Evolutionary conservation across 2,888 invertebrate species (phyloP).

Genomic region (Cataglyphis livida): DNA sequence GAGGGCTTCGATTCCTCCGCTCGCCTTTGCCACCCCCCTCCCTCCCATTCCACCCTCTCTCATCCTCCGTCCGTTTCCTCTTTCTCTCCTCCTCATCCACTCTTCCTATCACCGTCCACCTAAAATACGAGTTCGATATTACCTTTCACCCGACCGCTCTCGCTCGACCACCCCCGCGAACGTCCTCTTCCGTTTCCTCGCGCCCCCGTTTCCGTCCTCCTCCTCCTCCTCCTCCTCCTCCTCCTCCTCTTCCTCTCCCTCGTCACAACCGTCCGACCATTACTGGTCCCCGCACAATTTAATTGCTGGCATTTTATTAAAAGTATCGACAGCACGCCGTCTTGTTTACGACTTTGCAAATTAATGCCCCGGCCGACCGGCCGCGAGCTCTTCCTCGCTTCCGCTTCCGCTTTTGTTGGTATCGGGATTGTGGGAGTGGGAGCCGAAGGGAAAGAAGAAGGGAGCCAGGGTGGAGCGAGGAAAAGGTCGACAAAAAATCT

Average conservation of each 20-base stretch:
- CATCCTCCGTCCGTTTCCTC: constrained; percentile 46
- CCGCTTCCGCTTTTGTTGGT: constrained; percentile 66
- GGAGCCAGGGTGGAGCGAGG: constrained; percentile 45
- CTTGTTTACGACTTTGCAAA: constrained; percentile 84
- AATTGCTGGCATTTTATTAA: constrained; percentile 85
- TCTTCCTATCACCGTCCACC: constrained; percentile 71
- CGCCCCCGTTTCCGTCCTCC: constrained; percentile 37
- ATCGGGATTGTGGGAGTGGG: constrained; percentile 53
- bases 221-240: constrained; percentile 5
- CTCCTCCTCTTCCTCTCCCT: constrained; percentile 34
- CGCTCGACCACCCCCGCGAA: constrained; percentile 59
- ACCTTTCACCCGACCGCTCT: constrained; percentile 73
- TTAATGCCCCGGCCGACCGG: constrained; percentile 76
- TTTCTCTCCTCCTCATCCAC: constrained; percentile 30
- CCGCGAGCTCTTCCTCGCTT: constrained; percentile 62
- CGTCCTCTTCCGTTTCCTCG: constrained; percentile 42
- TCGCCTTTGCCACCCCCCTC: constrained; percentile 57
- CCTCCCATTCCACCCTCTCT: constrained; percentile 38
- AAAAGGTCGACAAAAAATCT: constrained; percentile 70
- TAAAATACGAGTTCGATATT: constrained; percentile 81
- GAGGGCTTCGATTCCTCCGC: constrained; percentile 61
- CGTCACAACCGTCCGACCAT: constrained; percentile 62
- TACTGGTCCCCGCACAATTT: constrained; percentile 79
- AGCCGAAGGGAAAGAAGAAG: constrained; percentile 1
- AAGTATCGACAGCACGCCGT: constrained; percentile 83